Conservation (phyloP, 2,888 invertebrate species). For the Harpalus rubripes region DNA sequence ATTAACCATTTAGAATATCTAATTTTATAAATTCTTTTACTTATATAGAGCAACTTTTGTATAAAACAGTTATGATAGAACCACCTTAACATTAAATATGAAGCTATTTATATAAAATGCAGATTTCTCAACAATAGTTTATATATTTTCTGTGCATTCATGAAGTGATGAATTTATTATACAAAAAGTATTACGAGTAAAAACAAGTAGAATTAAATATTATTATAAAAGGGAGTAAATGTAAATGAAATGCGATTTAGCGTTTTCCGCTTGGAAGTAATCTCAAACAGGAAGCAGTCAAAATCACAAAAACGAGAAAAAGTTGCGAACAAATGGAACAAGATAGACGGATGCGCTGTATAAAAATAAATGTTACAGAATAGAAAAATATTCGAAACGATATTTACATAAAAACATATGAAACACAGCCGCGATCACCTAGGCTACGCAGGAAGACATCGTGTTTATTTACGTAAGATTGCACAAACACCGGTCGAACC, state of each 20-base stretch:
- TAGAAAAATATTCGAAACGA: slow-evolving; percentile 65
- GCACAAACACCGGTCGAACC: slow-evolving; percentile 60
- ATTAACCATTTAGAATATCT: too few species aligned
- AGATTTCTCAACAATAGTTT: too few species aligned
- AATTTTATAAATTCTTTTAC: too few species aligned
- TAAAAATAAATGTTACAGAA: slow-evolving; percentile 67
- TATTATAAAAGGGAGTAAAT: slow-evolving; percentile 45
- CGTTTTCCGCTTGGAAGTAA: slow-evolving; percentile 55
- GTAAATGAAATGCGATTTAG: slow-evolving; percentile 46
- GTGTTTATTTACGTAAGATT: slow-evolving; percentile 67
- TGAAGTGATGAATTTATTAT: not conserved
- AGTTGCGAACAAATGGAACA: slow-evolving; percentile 57
- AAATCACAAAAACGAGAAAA: slow-evolving; percentile 54
- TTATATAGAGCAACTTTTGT: too few species aligned
- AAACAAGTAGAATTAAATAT: slow-evolving; percentile 32
- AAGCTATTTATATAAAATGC: too few species aligned
- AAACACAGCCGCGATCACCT: slow-evolving; percentile 66
- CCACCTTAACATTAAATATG: too few species aligned
- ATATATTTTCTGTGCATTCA: not conserved
- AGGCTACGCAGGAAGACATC: slow-evolving; percentile 66
- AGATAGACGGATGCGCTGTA: slow-evolving; percentile 54
- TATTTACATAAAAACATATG: slow-evolving; percentile 67
- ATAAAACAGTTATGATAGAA: too few species aligned
- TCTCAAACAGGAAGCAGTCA: slow-evolving; percentile 55
- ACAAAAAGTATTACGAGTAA: not conserved